Evolutionary conservation across 2,797 vertebrate genomes (phyloP), one percentile per base, ranked within the genome.

Genomic region (Peromyscus attwateri): DNA sequence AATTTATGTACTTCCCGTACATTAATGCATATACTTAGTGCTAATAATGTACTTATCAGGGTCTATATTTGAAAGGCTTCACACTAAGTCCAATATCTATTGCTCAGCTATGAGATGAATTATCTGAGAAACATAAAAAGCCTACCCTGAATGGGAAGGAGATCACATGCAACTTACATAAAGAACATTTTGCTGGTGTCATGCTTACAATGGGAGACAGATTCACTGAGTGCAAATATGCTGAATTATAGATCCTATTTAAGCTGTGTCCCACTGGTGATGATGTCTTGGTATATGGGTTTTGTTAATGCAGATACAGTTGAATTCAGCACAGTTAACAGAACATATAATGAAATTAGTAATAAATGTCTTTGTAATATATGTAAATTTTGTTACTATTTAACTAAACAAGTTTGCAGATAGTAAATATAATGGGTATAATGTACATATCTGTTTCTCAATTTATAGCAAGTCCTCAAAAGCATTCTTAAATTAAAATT

Each of bases 401-500:
- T 49, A 55, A 62, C 62, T 96, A 49, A 57, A 34, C 6, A 97
- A 91, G 4, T 85, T 95, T 68, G 87, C 11, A 68, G 49, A 71
- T 87, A 9, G 55, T 77, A 93, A 94, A 94, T 60, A 60, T 84
- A 40, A 83, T 52, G 83, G 43, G 12, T 60, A n/a, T 62, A 66
- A 1, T 66, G 5, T 31, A 87, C 57, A 5, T 96, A 37, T 37
- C 66, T 34, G 12, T 46, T 17, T 91, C 29, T 96, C 60, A 80
- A 77, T 93, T 68, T 89, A 91, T n/a, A 83, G 4, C 12, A 95
- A 92, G 43, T 71, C 11, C 6, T 80, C 57, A 85, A 97, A 94
- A 76, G 57, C 19, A 80, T 43, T 17, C 70, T 95, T 94, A 94
- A 92, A 87, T 34, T 71, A 25, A 92, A 95, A 87, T n/a, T 75